Base-by-base conservation (phyloP, 2,888 invertebrate genomes). In the Itoplectis maculator region DNA sequence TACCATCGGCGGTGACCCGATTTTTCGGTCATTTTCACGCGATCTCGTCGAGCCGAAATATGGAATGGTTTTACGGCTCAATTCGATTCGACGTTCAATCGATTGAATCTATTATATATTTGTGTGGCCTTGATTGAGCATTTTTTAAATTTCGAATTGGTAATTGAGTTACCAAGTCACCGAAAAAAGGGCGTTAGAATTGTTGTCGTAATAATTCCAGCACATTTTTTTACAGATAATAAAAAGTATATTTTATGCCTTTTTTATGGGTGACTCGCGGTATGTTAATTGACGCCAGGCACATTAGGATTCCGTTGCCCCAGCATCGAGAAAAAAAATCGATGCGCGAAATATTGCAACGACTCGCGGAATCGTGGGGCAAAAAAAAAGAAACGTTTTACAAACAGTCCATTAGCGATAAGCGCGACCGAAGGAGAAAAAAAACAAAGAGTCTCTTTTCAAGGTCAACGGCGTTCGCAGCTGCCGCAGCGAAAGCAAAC, bases 1-100 rank as follows among this genome's bases (percentile, higher is more conserved):
- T n/a, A n/a, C n/a, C 37, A 78, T 66, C 49, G n/a, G 20, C 61
- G 81, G 66, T 18, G 49, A 65, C 47, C 40, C 68, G 42, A 82
- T 76, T 76, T 81, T 40, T 56, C 66, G 70, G 40, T 18, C 18
- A 0, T 18, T 61, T 61, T 15, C 8, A 9, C 7, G 2, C 2
- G 2, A 3, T 20, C 18, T 40, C 18, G 18, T 40, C 15, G 37
- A 18, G 9, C 5, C 0, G 18, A 40, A 40, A 3, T 3, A 63
- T n/a, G 37, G 18, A 18, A 61, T 59, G 6, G 35, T 37, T 37
- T 8, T 2, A 5, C n/a, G 37, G 23, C 18, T n/a, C 15, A 1
- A 51, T 45, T n/a, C 59, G 6, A 35, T 37, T 15, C n/a, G 15
- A 35, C 2, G 37, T 0, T 40, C 18, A 11, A 63, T 63, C 40